Base-by-base conservation (phyloP, 2,113 vertebrate genomes). In the Trogon surrucura region DNA sequence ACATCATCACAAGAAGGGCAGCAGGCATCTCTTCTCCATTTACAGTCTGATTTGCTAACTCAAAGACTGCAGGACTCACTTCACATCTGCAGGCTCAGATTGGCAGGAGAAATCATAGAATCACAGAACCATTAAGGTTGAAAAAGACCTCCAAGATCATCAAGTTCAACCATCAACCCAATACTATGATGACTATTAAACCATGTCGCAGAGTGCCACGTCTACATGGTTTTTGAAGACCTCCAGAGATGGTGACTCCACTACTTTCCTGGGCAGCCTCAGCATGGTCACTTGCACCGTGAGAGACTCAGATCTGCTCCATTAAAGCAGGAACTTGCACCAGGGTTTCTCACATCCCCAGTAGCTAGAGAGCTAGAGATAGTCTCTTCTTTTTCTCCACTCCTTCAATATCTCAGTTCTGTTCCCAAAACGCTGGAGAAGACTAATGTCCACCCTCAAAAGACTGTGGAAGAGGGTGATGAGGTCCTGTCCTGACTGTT, bases 381-480 rank as follows among this genome's bases (percentile, higher is more conserved):
- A 60, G 3, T 77, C 2, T 73, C 23, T 74, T 72, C 19, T 54
- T 89, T 75, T 9, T 5, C 10, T 1, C 5, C 0, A 0, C 4
- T 34, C 41, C 23, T 89, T 30, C 45, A 85, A 53, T 48, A 47
- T 36, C 62, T 84, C 79, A 53, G 22, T 44, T 64, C 22, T 65
- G 56, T 41, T 19, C 36, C 7, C 3, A 41, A 69, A 53, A 69
- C 36, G 15, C 16, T 91, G 56, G 21, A 70, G 47, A 66, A 9
- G 29, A 85, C 38, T 14, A 30, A 15, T 7, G 16, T 74, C 21
- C 32, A 32, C 11, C 4, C 14, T 2, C 26, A 87, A 50, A 78
- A 50, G n/a, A n/a, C 45, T 69, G 27, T 22, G 22, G 17, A 61
- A 25, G 29, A 75, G 25, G 16, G 4, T 1, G 2, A 13, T 41